These are phyloP conservation scores for Halcyon malimbica DNA, from an alignment of 2,113 vertebrate species.

Conservation along the genomic window DNA sequence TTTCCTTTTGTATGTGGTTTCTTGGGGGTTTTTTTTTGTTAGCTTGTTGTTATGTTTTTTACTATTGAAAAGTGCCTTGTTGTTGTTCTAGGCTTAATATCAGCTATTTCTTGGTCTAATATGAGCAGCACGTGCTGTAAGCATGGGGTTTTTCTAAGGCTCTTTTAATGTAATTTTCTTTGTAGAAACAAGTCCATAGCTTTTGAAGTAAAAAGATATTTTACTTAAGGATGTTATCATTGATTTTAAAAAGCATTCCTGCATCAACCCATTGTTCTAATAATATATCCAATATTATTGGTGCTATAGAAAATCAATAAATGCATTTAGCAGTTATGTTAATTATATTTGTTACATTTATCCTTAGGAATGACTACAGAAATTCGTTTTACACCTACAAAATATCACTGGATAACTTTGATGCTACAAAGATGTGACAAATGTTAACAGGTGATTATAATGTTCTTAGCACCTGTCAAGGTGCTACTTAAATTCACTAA, in stretches of 20 bases:
- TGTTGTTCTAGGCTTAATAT: background rate
- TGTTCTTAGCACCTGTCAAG: background rate
- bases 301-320: background rate
- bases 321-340: background rate
- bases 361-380: background rate
- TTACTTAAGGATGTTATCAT: background rate
- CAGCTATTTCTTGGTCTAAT: background rate
- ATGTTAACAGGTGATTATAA: fast-evolving
- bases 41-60: background rate
- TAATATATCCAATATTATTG: background rate
- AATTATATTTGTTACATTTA: background rate
- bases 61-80: background rate
- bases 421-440: background rate
- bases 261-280: background rate
- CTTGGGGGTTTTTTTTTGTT: background rate
- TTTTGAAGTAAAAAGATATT: background rate
- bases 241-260: background rate
- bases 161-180: background rate
- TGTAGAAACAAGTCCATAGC: background rate
- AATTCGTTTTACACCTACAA: background rate
- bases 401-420: background rate
- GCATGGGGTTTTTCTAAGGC: background rate
- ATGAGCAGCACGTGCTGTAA: background rate
- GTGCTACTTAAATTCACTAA: background rate
- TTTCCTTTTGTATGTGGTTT: background rate